Evolutionary conservation across 2,888 invertebrate genomes (phyloP).

Genomic region (Tortricodes alternella): DNA sequence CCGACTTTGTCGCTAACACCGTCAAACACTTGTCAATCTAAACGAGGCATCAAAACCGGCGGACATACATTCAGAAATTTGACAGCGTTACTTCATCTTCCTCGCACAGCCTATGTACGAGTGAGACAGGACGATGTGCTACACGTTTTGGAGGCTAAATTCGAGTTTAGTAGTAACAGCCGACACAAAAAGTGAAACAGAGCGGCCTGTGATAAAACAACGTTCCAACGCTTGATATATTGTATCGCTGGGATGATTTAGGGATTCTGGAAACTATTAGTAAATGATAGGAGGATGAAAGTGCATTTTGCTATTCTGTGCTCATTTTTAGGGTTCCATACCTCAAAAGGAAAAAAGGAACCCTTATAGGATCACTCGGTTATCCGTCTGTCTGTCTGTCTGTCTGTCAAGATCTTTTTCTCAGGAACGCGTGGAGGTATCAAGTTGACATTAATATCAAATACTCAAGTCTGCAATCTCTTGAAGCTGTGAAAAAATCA

Average conservation of each 20-base stretch:
- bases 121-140: slow-evolving; percentile 2
- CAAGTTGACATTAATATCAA: too few relatives aligned
- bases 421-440: too few relatives aligned
- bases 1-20: neutral
- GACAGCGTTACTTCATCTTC: neutral
- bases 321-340: too few relatives aligned
- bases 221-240: slow-evolving; percentile 17
- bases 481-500: too few relatives aligned
- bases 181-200: slow-evolving; percentile 25
- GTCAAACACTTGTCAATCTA: neutral
- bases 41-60: slow-evolving; percentile 13
- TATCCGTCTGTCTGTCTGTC: too few relatives aligned
- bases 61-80: neutral
- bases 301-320: neutral
- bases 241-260: slow-evolving; percentile 25
- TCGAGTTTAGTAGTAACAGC: neutral
- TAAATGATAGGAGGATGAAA: slow-evolving; percentile 1
- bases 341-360: too few relatives aligned
- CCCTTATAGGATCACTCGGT: too few relatives aligned
- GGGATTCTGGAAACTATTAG: slow-evolving; percentile 7
- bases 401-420: too few relatives aligned
- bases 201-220: slow-evolving; percentile 28
- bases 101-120: neutral
- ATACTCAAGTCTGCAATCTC: too few relatives aligned
- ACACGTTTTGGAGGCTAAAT: neutral